These are phyloP conservation scores for Perizoma flavofasciatum DNA, from an alignment of 2,888 invertebrate species.

Conservation along the genomic window DNA sequence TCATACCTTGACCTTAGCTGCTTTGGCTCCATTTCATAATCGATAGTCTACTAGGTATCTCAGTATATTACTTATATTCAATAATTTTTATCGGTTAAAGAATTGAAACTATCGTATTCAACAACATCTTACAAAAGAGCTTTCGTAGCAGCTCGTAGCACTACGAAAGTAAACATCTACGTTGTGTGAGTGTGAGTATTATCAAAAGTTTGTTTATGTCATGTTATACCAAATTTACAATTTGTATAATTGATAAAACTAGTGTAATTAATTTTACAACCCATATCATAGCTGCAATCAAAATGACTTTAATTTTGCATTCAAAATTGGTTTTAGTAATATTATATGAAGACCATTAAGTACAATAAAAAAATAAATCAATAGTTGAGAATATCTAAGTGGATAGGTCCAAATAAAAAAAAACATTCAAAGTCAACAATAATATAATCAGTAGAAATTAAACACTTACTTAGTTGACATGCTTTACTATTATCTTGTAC, in stretches of 20 bases:
- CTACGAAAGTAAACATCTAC: background rate
- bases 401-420: too few species aligned
- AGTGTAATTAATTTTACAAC: too few species aligned
- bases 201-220: too few species aligned
- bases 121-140: too few species aligned
- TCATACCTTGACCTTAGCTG: slow-evolving; percentile 76
- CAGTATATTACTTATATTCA: slow-evolving; percentile 5
- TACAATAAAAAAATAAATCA: background rate
- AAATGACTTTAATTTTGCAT: slow-evolving; percentile 5
- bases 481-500: slow-evolving; percentile 57
- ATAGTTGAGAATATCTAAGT: background rate
- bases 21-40: slow-evolving; percentile 70
- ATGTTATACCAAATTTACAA: too few species aligned
- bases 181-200: too few species aligned
- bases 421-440: background rate
- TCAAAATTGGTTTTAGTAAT: too few species aligned
- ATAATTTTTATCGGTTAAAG: slow-evolving; percentile 4
- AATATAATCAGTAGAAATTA: slow-evolving; percentile 13
- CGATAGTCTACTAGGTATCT: slow-evolving; percentile 38
- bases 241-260: too few species aligned
- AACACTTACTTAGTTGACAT: slow-evolving; percentile 5
- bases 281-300: background rate
- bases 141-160: background rate
- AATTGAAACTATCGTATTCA: background rate
- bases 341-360: too few species aligned